Evolutionary conservation across 1,140 invertebrate species (phyloP).

Genomic region (Procambarus clarkii): DNA sequence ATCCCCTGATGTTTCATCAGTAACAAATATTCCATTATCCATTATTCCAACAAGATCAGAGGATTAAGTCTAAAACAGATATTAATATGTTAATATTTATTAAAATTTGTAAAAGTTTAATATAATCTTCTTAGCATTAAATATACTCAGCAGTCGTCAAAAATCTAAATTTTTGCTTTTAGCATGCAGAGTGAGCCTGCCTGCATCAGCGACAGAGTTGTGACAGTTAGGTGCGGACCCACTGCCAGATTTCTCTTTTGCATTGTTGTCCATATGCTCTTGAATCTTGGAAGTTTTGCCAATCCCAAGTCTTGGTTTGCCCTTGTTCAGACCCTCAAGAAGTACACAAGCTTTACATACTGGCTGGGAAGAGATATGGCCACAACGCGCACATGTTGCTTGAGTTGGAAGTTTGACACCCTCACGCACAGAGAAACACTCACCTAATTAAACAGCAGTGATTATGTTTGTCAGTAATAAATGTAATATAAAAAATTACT

Average conservation of each 20-base stretch:
- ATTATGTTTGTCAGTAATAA: background rate
- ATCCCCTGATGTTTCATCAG: too few relatives aligned
- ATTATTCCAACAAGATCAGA: background rate
- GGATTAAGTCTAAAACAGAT: background rate
- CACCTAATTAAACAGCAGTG: slow-evolving; percentile 80
- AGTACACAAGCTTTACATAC: slow-evolving; percentile 98
- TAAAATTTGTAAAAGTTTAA: background rate
- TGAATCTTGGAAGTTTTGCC: slow-evolving; percentile 89
- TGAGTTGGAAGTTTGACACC: slow-evolving; percentile 87
- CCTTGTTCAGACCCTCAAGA: slow-evolving; percentile 95
- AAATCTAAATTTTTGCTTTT: background rate
- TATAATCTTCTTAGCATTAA: background rate
- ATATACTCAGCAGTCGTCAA: background rate
- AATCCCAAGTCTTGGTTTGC: slow-evolving; percentile 89
- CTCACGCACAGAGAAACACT: slow-evolving; percentile 89
- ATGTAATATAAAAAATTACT: too few relatives aligned
- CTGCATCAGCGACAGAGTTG: background rate
- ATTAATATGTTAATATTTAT: slow-evolving; percentile 8
- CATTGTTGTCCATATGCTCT: slow-evolving; percentile 74
- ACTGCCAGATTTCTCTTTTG: background rate
- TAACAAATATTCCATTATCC: too few relatives aligned
- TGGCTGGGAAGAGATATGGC: slow-evolving; percentile 96
- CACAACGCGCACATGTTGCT: slow-evolving; percentile 89
- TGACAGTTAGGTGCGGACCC: background rate
- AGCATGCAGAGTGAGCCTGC: background rate